A percentile compares a stretch with the other conserved stretches of the same genome.
These are phyloP conservation scores for Lamellibrachia columna DNA, from an alignment of 2,888 invertebrate species.

Conservation along the genomic window DNA sequence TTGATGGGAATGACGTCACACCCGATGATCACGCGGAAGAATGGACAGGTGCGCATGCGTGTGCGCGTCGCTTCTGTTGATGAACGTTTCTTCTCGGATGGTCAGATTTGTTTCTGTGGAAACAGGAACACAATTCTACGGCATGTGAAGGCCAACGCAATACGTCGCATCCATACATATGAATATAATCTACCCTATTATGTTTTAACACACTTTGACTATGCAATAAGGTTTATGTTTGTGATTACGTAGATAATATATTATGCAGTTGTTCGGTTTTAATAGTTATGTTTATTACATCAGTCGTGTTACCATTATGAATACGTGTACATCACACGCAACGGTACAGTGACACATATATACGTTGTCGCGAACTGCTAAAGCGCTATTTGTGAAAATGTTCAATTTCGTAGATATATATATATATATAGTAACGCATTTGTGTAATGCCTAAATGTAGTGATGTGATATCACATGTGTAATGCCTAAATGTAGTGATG, in stretches of 20 bases:
- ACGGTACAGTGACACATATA: not conserved
- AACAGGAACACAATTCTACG: too few species aligned
- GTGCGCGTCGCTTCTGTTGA: too few species aligned
- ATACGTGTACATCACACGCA: not conserved
- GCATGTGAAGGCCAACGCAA: too few species aligned
- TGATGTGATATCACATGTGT: not conserved
- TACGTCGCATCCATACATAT: too few species aligned
- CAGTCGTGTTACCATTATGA: not conserved
- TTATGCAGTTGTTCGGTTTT: constrained; percentile 9
- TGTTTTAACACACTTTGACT: not conserved
- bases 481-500: not conserved
- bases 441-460: not conserved
- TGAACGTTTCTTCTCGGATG: too few species aligned
- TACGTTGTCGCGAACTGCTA: not conserved
- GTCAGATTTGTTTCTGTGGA: too few species aligned
- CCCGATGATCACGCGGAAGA: too few species aligned
- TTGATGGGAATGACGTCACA: too few species aligned
- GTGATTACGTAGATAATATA: not conserved
- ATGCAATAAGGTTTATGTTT: constrained; percentile 12
- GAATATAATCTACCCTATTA: not conserved
- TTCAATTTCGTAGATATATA: not conserved
- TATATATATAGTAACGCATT: not conserved
- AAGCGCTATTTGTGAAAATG: not conserved
- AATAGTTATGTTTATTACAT: not conserved
- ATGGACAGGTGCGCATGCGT: too few species aligned